These are phyloP conservation scores for Epicampocera succincta DNA, from an alignment of 2,888 invertebrate species.

Conservation along the genomic window DNA sequence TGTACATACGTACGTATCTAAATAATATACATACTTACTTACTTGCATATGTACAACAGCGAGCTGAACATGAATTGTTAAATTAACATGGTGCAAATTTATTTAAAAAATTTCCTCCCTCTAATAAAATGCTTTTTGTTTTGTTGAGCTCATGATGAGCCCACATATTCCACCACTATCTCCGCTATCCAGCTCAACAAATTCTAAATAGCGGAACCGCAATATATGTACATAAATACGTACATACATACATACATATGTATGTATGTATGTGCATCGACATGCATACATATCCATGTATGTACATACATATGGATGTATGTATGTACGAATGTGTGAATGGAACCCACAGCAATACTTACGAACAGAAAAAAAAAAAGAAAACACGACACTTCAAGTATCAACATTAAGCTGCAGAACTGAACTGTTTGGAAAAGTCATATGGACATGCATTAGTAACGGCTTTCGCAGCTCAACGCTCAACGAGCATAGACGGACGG, in stretches of 20 bases:
- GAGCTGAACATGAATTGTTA: conserved; percentile 38
- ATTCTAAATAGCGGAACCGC: conserved; percentile 29
- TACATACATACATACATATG: background rate
- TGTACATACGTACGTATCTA: no score
- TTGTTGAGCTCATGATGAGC: conserved; percentile 56
- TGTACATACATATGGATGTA: no score
- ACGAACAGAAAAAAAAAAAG: conserved; percentile 19
- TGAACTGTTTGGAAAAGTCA: conserved; percentile 42
- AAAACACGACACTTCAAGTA: conserved; percentile 48
- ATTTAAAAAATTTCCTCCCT: conserved; percentile 59
- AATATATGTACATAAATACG: background rate
- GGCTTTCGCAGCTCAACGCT: conserved; percentile 57
- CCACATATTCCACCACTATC: conserved; percentile 52
- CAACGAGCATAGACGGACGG: conserved; percentile 47
- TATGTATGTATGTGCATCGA: no score
- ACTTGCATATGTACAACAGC: background rate
- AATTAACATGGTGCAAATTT: conserved; percentile 42
- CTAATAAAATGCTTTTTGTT: conserved; percentile 26
- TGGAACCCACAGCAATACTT: conserved; percentile 39
- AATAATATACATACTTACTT: background rate
- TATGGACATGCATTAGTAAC: conserved; percentile 54
- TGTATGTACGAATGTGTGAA: background rate
- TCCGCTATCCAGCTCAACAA: conserved; percentile 44
- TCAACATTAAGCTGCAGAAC: conserved; percentile 10
- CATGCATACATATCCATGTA: no score